Conservation (phyloP, 2,888 invertebrate species). For the Hypomecis atomaria region DNA sequence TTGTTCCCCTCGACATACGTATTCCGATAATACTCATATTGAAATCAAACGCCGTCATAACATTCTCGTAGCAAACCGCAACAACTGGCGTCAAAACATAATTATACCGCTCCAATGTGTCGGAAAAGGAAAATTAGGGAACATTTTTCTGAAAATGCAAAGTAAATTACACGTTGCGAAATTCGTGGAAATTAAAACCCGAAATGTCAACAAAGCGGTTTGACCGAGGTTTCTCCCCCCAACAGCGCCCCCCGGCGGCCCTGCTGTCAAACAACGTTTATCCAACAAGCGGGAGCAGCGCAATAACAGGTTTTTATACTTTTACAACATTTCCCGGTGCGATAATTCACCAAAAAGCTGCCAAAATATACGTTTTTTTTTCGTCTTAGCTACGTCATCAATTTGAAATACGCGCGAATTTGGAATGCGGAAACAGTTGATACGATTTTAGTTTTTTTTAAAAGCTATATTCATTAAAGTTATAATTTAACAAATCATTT, state of each 20-base stretch:
- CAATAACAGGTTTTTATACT: constrained; percentile 76
- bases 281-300: constrained; percentile 70
- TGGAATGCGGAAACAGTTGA: constrained; percentile 60
- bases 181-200: constrained; percentile 65
- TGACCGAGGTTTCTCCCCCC: constrained; percentile 52
- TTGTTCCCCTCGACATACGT: constrained; percentile 56
- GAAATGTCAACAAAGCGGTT: constrained; percentile 68
- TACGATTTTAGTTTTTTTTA: background rate
- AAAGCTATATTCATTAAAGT: constrained; percentile 8
- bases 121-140: constrained; percentile 37
- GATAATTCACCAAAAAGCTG: constrained; percentile 56
- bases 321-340: constrained; percentile 66
- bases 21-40: constrained; percentile 67
- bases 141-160: constrained; percentile 50
- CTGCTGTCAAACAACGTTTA: constrained; percentile 77
- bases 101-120: constrained; percentile 25
- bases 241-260: constrained; percentile 39
- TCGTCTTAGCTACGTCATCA: constrained; percentile 50
- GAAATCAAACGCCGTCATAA: constrained; percentile 72
- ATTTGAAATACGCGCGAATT: constrained; percentile 44
- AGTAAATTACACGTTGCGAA: constrained; percentile 50
- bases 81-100: constrained; percentile 29
- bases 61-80: constrained; percentile 50
- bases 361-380: constrained; percentile 58
- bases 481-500: constrained; percentile 24